phyloP scores from a whole-genome alignment of 2,797 vertebrate genomes.

The Xyrichtys novacula region DNA sequence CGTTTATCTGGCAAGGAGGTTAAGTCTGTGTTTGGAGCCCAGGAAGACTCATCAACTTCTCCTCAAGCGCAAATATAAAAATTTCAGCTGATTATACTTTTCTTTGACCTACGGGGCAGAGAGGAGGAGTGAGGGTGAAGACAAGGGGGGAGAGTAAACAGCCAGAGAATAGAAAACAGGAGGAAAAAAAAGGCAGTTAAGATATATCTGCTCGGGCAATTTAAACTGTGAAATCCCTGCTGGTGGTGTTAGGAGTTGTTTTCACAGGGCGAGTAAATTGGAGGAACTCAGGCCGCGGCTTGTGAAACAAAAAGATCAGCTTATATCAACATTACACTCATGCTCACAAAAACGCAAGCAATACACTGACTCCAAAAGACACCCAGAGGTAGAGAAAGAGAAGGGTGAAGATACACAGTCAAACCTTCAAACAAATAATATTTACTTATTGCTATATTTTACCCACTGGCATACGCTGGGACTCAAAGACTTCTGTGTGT shows the following conservation, averaged over 20 bases:
- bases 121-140: neutral
- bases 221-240: constrained; percentile 57
- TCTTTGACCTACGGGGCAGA: constrained; percentile 47
- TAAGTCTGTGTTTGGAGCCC: constrained; percentile 26
- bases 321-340: constrained; percentile 33
- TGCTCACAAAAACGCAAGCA: constrained; percentile 29
- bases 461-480: neutral
- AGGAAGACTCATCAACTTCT: constrained; percentile 34
- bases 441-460: constrained; percentile 14
- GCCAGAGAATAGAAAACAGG: constrained; percentile 22
- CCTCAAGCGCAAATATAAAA: constrained; percentile 22
- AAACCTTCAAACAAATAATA: constrained; percentile 21
- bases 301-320: constrained; percentile 46
- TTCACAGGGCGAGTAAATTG: constrained; percentile 52
- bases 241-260: constrained; percentile 35
- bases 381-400: constrained; percentile 9
- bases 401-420: constrained; percentile 11
- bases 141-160: constrained; percentile 24
- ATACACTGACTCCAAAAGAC: constrained; percentile 7
- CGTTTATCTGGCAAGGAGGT: constrained; percentile 37
- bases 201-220: constrained; percentile 51
- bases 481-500: constrained; percentile 27
- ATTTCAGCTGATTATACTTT: constrained; percentile 31
- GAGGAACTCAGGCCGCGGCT: constrained; percentile 28
- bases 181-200: constrained; percentile 40